Percentiles rank a stretch among this genome's conserved stretches.
These are phyloP conservation scores for Spicauda simplicius DNA, from an alignment of 2,888 invertebrate species.

Conservation along the genomic window DNA sequence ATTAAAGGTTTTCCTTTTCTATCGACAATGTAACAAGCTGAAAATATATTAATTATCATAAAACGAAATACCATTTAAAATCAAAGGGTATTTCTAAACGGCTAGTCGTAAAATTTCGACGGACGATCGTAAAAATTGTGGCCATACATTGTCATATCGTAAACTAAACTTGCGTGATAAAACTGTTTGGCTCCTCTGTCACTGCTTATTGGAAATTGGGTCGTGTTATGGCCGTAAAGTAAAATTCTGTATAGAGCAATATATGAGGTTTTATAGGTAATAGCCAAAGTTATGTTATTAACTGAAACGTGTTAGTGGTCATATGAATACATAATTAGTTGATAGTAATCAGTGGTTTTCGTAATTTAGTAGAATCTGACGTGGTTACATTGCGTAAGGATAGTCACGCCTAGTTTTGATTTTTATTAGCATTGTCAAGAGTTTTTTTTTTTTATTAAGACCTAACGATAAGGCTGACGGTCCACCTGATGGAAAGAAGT, in stretches of 20 bases:
- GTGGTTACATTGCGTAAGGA: too few species aligned
- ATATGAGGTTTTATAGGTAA: not conserved
- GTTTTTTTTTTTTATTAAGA: too few species aligned
- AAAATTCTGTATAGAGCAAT: constrained; percentile 1
- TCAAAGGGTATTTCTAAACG: not conserved
- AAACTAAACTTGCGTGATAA: constrained; percentile 31
- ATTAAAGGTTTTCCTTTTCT: too few species aligned
- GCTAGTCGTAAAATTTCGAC: constrained; percentile 16
- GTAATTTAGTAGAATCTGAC: too few species aligned
- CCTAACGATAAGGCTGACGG: too few species aligned
- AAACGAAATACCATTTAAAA: not conserved
- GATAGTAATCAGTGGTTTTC: not conserved
- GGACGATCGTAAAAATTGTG: constrained; percentile 6
- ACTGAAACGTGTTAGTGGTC: not conserved
- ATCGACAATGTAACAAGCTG: too few species aligned
- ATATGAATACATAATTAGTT: not conserved
- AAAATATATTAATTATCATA: too few species aligned
- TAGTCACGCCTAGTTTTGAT: too few species aligned
- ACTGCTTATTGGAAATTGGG: constrained; percentile 20
- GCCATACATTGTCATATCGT: constrained; percentile 27
- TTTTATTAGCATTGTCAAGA: too few species aligned
- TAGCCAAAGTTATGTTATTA: not conserved
- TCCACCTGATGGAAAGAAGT: too few species aligned
- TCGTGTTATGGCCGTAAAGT: not conserved
- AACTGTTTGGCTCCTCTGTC: constrained; percentile 31